These are phyloP conservation scores for Ptychodera flava DNA, from an alignment of 35 echinoderm and acorn worm genomes.

Conservation along the genomic window DNA sequence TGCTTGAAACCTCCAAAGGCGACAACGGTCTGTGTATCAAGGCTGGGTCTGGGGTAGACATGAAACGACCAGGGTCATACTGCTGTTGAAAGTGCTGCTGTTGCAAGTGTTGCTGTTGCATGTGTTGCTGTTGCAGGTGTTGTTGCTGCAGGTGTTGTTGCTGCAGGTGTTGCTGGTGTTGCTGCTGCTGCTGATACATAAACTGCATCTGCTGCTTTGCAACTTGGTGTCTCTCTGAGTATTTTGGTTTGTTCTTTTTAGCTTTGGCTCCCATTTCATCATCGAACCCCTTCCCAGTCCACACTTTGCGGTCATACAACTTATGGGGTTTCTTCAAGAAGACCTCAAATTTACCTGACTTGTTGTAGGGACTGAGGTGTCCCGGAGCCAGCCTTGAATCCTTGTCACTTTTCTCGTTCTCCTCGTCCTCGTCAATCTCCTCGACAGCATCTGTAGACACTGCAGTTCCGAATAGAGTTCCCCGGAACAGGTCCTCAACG, in stretches of 20 bases:
- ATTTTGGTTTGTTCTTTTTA: background rate
- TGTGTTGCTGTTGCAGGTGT: background rate
- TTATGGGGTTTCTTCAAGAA: constrained; percentile 35
- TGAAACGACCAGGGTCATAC: background rate
- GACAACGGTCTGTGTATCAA: constrained; percentile 41
- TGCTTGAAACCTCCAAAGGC: constrained; percentile 80
- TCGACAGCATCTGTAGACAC: constrained; percentile 16
- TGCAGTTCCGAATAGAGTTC: constrained; percentile 32
- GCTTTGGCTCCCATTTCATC: background rate
- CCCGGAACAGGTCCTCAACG: constrained; percentile 54
- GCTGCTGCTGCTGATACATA: background rate
- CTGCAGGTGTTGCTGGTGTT: background rate
- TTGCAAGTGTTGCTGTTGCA: background rate
- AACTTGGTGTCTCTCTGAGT: background rate
- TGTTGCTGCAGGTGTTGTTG: background rate
- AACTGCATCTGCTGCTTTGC: background rate
- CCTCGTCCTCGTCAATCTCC: background rate
- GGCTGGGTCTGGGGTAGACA: background rate
- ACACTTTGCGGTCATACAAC: constrained; percentile 49
- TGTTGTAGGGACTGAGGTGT: constrained; percentile 86
- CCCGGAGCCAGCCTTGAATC: constrained; percentile 84
- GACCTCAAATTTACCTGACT: constrained; percentile 40
- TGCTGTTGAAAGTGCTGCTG: no score
- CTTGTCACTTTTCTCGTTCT: background rate
- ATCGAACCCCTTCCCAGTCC: constrained; percentile 50